Evolutionary conservation across 1,140 invertebrate genomes (phyloP).

Genomic region (Bathynomus jamesi): DNA sequence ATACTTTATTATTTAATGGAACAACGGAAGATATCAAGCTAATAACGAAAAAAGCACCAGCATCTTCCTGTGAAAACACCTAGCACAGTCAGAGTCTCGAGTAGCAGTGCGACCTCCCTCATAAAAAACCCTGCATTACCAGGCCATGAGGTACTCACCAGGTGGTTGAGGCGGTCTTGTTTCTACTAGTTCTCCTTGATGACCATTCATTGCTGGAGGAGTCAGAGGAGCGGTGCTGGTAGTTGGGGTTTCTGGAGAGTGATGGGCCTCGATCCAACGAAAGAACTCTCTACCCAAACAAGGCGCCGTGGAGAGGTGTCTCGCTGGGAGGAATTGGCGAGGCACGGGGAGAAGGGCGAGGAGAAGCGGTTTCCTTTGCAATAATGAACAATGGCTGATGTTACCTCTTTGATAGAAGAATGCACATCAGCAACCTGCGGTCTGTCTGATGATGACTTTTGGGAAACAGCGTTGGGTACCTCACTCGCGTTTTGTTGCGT

Average conservation of each 20-base stretch:
- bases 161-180: constrained; percentile 23
- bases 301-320: constrained; percentile 40
- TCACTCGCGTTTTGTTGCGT: constrained; percentile 6
- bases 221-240: neutral
- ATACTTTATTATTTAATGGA: too few relatives aligned
- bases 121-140: constrained; percentile 8
- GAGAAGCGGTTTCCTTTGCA: constrained; percentile 41
- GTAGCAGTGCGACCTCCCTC: neutral
- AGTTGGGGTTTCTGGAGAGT: constrained; percentile 62
- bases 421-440: constrained; percentile 51
- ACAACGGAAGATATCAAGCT: too few relatives aligned
- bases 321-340: neutral
- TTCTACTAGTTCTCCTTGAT: neutral
- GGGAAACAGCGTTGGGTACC: constrained; percentile 11
- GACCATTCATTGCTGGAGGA: neutral
- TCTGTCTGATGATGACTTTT: constrained; percentile 2
- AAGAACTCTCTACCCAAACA: constrained; percentile 85
- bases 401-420: constrained; percentile 82
- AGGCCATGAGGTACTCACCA: constrained; percentile 38
- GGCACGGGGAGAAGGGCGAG: constrained; percentile 13
- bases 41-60: too few relatives aligned
- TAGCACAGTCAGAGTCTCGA: too few relatives aligned
- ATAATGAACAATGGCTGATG: constrained; percentile 85
- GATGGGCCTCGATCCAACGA: constrained; percentile 72
- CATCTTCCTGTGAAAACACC: too few relatives aligned